phyloP scores from a whole-genome alignment of 2,888 invertebrate species.

The Rotaria socialis region DNA sequence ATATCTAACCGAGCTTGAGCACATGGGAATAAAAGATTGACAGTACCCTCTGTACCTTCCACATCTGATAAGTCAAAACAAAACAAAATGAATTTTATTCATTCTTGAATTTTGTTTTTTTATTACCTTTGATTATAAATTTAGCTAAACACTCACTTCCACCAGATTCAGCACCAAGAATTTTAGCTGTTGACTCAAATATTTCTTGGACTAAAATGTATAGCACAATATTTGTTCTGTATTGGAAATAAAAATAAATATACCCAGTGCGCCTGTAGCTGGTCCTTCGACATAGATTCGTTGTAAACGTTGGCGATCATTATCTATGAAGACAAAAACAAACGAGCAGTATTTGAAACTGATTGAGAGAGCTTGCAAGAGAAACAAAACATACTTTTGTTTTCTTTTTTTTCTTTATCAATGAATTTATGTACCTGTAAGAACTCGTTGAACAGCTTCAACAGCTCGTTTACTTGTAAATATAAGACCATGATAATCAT shows the following conservation, averaged over 20 bases:
- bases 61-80: neutral
- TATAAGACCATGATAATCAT: neutral
- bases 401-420: too few relatives aligned
- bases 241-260: neutral
- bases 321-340: neutral
- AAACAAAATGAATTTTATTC: neutral
- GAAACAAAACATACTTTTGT: too few relatives aligned
- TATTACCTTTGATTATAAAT: neutral
- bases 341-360: neutral
- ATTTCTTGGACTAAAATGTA: neutral
- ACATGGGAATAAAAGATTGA: neutral
- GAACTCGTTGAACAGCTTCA: neutral
- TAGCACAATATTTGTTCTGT: too few relatives aligned
- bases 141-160: neutral
- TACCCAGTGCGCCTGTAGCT: neutral
- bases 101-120: neutral
- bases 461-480: constrained; percentile 18
- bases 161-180: neutral
- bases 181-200: neutral
- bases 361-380: too few relatives aligned
- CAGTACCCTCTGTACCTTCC: neutral
- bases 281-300: neutral
- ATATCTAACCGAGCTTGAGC: neutral
- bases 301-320: neutral
- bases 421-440: neutral